phyloP scores from a whole-genome alignment of 2,797 vertebrate species.

The Holocentrus rufus region DNA sequence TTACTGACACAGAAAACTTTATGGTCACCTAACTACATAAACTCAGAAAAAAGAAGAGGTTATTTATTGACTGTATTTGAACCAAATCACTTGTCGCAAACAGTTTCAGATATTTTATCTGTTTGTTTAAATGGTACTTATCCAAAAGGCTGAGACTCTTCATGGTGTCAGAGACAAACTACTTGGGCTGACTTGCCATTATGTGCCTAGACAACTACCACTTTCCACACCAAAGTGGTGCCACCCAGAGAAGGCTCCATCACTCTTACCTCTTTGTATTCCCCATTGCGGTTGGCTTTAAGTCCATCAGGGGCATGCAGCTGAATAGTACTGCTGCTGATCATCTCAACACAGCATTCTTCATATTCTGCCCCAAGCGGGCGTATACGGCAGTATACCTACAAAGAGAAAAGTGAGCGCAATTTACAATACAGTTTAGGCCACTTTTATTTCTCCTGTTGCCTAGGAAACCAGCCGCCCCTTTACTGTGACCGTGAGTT shows the following conservation, averaged over 20 bases:
- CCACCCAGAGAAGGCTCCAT: background rate
- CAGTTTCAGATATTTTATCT: background rate
- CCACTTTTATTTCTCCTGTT: background rate
- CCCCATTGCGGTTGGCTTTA: constrained; percentile 91
- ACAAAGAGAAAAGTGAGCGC: constrained; percentile 1
- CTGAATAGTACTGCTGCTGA: constrained; percentile 90
- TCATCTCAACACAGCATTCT: constrained; percentile 93
- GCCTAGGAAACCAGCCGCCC: background rate
- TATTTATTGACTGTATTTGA: too few species aligned
- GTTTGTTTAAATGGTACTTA: background rate
- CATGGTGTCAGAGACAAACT: background rate
- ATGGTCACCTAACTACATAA: background rate
- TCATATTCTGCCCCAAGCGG: constrained; percentile 85
- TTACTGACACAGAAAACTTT: background rate
- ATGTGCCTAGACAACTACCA: background rate
- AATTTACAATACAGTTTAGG: background rate
- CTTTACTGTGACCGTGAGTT: background rate
- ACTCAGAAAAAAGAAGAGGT: background rate
- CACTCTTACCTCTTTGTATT: constrained; percentile 91
- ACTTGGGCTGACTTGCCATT: background rate
- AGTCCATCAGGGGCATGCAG: constrained; percentile 93
- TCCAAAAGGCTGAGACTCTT: background rate
- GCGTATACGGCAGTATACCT: constrained; percentile 96
- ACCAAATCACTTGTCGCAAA: too few species aligned
- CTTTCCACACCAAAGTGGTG: background rate